phyloP scores from a whole-genome alignment of 1,140 invertebrate genomes.

The Phortica variegata region DNA sequence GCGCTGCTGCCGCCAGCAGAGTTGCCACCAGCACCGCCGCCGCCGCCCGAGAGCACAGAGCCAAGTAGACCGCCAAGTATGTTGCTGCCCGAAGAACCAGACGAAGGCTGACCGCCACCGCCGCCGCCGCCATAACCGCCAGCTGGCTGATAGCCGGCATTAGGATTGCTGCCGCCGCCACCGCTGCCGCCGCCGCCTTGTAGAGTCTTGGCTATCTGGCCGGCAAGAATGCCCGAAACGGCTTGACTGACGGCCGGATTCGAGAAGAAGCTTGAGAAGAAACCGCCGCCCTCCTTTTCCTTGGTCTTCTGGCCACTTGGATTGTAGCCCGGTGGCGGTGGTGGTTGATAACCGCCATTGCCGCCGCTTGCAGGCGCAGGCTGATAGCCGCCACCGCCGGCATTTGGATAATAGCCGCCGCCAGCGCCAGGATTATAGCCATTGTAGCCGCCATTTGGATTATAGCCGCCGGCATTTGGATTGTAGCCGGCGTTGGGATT shows the following conservation, averaged over 20 bases:
- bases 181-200: constrained; percentile 33
- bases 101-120: constrained; percentile 8
- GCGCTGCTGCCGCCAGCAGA: constrained; percentile 23
- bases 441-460: constrained; percentile 29
- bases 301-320: constrained; percentile 36
- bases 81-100: constrained; percentile 28
- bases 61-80: constrained; percentile 37
- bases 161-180: constrained; percentile 13
- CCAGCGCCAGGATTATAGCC: constrained; percentile 9
- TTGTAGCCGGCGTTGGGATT: constrained; percentile 15
- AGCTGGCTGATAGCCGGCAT: constrained; percentile 17
- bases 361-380: constrained; percentile 27
- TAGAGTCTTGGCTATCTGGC: constrained; percentile 48
- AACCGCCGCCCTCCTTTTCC: constrained; percentile 47
- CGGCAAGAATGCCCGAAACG: constrained; percentile 51
- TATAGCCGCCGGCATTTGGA: constrained; percentile 20
- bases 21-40: constrained; percentile 15
- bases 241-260: constrained; percentile 54
- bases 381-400: constrained; percentile 30
- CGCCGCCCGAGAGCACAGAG: constrained; percentile 32
- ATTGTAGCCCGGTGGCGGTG: background rate
- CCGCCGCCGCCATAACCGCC: constrained; percentile 44
- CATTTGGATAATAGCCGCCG: constrained; percentile 10
- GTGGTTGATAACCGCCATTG: constrained; percentile 7
- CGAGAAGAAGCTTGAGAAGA: constrained; percentile 52